Percentiles rank a stretch among this genome's conserved stretches.
These are phyloP conservation scores for Microcebus griseorufus DNA, from an alignment of 2,113 vertebrate genomes.

Conservation along the genomic window DNA sequence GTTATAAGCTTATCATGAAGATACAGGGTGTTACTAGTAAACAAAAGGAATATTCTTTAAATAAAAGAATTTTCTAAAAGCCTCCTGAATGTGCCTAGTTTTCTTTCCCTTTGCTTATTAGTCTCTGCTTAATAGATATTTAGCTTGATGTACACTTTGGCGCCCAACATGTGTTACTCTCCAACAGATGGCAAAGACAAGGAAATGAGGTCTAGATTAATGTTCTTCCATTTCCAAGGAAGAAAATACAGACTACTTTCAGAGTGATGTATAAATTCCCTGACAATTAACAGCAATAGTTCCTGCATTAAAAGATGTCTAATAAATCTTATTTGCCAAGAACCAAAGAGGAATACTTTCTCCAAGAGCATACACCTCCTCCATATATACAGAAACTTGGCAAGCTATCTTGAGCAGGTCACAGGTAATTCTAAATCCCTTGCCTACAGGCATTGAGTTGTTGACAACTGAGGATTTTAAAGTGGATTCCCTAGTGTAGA, in stretches of 20 bases:
- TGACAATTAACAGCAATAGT: background rate
- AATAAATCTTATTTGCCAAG: background rate
- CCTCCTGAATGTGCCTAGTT: background rate
- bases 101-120: background rate
- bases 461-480: background rate
- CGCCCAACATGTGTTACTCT: background rate
- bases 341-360: background rate
- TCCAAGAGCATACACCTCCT: background rate
- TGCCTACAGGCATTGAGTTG: background rate
- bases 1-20: background rate
- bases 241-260: background rate
- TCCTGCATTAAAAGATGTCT: background rate
- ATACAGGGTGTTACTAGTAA: background rate
- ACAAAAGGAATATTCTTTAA: background rate
- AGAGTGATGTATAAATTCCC: background rate
- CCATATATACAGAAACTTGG: background rate
- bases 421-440: slow-evolving; percentile 16
- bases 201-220: background rate
- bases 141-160: background rate
- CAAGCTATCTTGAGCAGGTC: background rate
- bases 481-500: slow-evolving; percentile 7
- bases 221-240: background rate
- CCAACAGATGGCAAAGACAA: background rate
- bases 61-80: background rate
- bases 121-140: background rate